phyloP scores from a whole-genome alignment of 2,113 vertebrate species.

The Ibidorhyncha struthersii region DNA sequence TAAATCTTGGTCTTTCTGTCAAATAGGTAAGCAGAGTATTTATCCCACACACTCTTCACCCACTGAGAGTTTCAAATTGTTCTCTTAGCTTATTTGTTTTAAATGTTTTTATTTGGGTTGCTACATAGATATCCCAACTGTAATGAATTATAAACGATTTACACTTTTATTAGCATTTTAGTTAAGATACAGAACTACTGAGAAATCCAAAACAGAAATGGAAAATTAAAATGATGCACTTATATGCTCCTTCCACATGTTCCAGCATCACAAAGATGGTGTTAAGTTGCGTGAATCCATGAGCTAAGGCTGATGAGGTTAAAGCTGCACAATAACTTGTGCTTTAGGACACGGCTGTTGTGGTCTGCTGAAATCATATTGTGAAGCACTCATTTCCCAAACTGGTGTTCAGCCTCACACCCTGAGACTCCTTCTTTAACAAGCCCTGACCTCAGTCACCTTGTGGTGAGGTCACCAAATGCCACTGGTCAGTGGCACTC shows the following conservation, averaged over 20 bases:
- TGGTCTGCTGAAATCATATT: not conserved
- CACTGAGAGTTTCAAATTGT: not conserved
- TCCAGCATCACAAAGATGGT: not conserved
- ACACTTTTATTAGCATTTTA: not conserved
- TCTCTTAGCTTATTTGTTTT: not conserved
- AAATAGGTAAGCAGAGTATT: not conserved
- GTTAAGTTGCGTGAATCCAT: not conserved
- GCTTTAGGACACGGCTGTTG: not conserved
- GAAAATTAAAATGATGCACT: not conserved
- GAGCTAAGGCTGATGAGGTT: not conserved
- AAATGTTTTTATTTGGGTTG: not conserved
- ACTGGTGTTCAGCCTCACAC: not conserved
- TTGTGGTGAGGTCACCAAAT: constrained; percentile 3
- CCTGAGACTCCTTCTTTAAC: not conserved
- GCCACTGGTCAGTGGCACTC: not conserved
- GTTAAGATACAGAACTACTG: not conserved
- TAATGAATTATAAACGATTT: not conserved
- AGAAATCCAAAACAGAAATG: not conserved
- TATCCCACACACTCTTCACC: not conserved
- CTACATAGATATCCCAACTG: not conserved
- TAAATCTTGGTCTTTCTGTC: not conserved
- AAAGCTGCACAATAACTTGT: not conserved
- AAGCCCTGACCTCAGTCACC: not conserved
- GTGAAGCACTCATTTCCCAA: not conserved
- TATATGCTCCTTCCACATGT: not conserved